phyloP scores from a whole-genome alignment of 2,113 vertebrate genomes.

The Rhea pennata region DNA sequence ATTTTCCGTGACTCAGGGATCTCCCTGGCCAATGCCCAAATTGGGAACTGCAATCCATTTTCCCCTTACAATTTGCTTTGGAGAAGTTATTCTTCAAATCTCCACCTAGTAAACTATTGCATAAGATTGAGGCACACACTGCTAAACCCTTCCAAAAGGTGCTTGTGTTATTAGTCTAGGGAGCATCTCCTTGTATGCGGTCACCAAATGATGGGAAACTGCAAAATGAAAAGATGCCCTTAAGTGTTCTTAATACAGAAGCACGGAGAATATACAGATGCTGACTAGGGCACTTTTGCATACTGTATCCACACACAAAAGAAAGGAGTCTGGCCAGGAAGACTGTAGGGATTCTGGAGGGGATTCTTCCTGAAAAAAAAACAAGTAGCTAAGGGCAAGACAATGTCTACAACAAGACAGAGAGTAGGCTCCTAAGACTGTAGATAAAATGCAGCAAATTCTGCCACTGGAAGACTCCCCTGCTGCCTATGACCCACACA shows the following conservation, averaged over 20 bases:
- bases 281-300: neutral
- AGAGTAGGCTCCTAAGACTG: neutral
- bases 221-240: neutral
- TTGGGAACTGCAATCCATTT: neutral
- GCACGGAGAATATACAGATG: neutral
- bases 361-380: neutral
- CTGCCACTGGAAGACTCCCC: neutral
- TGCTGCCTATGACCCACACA: neutral
- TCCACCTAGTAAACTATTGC: slow-evolving; percentile 36
- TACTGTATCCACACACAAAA: neutral
- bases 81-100: slow-evolving; percentile 20
- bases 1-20: slow-evolving; percentile 57
- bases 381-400: neutral
- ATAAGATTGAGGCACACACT: neutral
- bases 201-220: neutral
- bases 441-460: neutral
- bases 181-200: neutral
- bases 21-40: slow-evolving; percentile 52
- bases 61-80: slow-evolving; percentile 30
- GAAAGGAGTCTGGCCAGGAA: neutral
- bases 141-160: neutral
- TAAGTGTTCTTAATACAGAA: neutral
- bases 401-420: neutral
- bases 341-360: neutral
- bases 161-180: neutral